phyloP scores from a whole-genome alignment of 1,140 invertebrate genomes.

The Cardiocondyla obscurior region DNA sequence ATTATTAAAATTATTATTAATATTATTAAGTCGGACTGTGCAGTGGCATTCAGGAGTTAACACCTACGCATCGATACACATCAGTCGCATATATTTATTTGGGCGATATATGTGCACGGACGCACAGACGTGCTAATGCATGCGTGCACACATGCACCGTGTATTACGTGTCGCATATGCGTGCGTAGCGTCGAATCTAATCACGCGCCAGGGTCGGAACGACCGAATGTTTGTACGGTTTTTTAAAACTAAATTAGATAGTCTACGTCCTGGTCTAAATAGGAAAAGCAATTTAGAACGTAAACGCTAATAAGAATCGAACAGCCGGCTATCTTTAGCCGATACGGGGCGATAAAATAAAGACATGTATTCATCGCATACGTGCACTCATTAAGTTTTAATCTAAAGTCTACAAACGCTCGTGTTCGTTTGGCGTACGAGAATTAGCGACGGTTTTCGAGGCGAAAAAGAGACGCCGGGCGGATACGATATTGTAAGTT shows the following conservation, averaged over 20 bases:
- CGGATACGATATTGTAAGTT: not conserved
- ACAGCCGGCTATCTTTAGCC: no score
- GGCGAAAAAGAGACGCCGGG: no score
- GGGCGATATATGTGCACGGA: no score
- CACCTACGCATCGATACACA: constrained; percentile 76
- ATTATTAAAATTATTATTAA: no score
- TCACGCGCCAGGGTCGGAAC: constrained; percentile 29
- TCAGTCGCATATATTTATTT: constrained; percentile 80
- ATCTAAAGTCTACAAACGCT: no score
- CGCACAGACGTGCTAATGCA: not conserved
- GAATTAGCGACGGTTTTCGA: no score
- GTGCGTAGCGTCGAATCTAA: constrained; percentile 37
- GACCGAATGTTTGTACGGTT: not conserved
- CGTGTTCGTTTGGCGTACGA: no score
- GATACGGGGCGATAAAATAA: no score
- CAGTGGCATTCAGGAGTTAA: constrained; percentile 63
- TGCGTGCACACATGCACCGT: constrained; percentile 10
- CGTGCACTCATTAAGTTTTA: not conserved
- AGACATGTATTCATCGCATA: not conserved
- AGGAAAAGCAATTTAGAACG: not conserved
- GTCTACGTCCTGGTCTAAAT: not conserved
- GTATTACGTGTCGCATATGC: not conserved
- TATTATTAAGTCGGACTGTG: constrained; percentile 70
- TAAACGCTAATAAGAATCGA: not conserved
- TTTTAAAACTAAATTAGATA: not conserved